These are phyloP conservation scores for Loripinus fragilis DNA, from an alignment of 2,888 invertebrate species.

Conservation along the genomic window DNA sequence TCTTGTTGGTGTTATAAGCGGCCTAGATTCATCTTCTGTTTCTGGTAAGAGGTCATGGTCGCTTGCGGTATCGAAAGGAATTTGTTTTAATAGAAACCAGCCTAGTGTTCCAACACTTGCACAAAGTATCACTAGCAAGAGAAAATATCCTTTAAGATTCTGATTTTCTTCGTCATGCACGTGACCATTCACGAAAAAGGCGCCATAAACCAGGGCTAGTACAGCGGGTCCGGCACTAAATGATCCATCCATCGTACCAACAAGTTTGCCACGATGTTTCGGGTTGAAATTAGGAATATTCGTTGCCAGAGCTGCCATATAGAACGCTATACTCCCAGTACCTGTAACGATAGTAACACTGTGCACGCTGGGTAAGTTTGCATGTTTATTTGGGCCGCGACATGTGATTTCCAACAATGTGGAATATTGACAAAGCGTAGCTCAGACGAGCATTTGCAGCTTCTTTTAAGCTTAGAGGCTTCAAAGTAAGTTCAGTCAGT, in stretches of 20 bases:
- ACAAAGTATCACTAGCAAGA: conserved; percentile 60
- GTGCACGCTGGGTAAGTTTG: too few species aligned
- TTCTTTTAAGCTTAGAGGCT: too few species aligned
- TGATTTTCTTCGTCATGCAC: conserved; percentile 61
- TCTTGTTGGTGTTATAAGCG: conserved; percentile 1
- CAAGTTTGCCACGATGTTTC: conserved; percentile 64
- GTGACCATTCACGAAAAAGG: conserved; percentile 58
- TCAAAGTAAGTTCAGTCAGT: too few species aligned
- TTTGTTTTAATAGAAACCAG: conserved; percentile 48
- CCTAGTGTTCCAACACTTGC: conserved; percentile 54
- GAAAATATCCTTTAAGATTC: conserved; percentile 65
- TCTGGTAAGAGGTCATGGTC: conserved; percentile 17
- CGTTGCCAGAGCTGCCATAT: conserved; percentile 66
- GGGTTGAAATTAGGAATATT: conserved; percentile 65
- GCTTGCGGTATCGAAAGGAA: conserved; percentile 21
- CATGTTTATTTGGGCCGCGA: too few species aligned
- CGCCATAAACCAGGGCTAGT: conserved; percentile 62
- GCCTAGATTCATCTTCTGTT: conserved; percentile 18
- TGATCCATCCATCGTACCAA: conserved; percentile 65
- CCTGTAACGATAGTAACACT: conserved; percentile 42
- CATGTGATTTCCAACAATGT: too few species aligned
- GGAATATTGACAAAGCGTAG: too few species aligned
- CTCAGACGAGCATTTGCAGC: too few species aligned
- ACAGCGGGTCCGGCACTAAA: conserved; percentile 70
- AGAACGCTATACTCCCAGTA: conserved; percentile 66